Conservation (phyloP, 2,888 invertebrate genomes). For the Salticus scenicus region DNA sequence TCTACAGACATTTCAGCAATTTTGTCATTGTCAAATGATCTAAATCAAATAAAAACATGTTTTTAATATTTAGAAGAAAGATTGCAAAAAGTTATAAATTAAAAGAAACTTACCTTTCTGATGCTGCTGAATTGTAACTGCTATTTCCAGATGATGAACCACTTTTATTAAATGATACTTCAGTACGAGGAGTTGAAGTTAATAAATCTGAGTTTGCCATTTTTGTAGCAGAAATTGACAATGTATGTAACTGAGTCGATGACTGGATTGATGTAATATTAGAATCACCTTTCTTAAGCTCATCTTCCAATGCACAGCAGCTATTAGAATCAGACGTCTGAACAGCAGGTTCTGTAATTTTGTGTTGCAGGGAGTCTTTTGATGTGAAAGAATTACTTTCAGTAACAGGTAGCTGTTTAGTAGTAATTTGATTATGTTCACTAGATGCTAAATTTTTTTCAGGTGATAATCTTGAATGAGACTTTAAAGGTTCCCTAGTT, state of each 20-base stretch:
- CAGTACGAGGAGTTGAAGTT: not conserved
- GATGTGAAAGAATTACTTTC: too few species aligned
- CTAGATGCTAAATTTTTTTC: not conserved
- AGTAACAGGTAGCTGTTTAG: too few species aligned
- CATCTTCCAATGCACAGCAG: too few species aligned
- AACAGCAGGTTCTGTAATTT: not conserved
- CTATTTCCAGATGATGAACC: constrained; percentile 8
- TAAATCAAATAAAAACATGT: too few species aligned
- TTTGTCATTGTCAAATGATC: too few species aligned
- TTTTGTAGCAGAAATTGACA: not conserved
- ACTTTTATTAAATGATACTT: constrained; percentile 23
- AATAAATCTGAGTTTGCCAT: not conserved
- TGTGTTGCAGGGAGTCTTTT: not conserved
- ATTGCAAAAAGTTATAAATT: too few species aligned
- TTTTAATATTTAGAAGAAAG: too few species aligned
- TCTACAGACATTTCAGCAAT: too few species aligned
- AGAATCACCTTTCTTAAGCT: not conserved
- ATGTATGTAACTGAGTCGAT: not conserved
- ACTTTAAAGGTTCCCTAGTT: constrained; percentile 11
- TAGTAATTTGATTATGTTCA: not conserved
- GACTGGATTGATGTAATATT: not conserved
- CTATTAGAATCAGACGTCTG: too few species aligned
- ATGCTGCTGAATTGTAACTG: constrained; percentile 2
- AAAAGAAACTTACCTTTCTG: constrained; percentile 1
- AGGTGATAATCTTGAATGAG: not conserved